phyloP scores from a whole-genome alignment of 2,888 invertebrate species.

The Nesidiocoris tenuis region DNA sequence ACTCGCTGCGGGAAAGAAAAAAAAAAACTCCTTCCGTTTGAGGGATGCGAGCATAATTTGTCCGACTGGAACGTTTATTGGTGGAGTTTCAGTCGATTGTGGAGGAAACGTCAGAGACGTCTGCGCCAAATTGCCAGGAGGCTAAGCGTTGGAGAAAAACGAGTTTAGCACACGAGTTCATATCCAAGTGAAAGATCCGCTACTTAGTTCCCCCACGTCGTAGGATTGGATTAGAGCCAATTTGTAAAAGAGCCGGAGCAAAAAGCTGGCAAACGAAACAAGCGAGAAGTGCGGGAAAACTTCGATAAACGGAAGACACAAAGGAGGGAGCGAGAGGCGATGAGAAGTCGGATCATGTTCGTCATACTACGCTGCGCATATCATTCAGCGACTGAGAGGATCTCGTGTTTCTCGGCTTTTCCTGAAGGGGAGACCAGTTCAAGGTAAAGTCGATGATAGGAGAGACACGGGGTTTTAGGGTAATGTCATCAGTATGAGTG shows the following conservation, averaged over 20 bases:
- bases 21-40: background rate
- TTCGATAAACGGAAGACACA: constrained; percentile 8
- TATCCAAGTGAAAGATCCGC: background rate
- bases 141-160: background rate
- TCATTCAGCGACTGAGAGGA: background rate
- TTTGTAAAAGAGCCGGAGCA: background rate
- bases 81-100: background rate
- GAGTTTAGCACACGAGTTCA: background rate
- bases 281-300: background rate
- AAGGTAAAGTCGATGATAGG: background rate
- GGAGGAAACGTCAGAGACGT: background rate
- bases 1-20: no score
- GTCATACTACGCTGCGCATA: constrained; percentile 9
- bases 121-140: background rate
- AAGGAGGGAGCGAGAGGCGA: constrained; percentile 7
- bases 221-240: constrained; percentile 10
- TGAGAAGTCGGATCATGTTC: constrained; percentile 6
- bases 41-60: background rate
- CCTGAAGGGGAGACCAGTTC: constrained; percentile 6
- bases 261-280: background rate
- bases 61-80: background rate
- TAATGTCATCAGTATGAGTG: constrained; percentile 30
- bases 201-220: background rate
- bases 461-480: constrained; percentile 15
- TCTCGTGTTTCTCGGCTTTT: constrained; percentile 10